These are phyloP conservation scores for Callyntrura guangdongensis DNA, from an alignment of 2,888 invertebrate genomes.

Conservation along the genomic window DNA sequence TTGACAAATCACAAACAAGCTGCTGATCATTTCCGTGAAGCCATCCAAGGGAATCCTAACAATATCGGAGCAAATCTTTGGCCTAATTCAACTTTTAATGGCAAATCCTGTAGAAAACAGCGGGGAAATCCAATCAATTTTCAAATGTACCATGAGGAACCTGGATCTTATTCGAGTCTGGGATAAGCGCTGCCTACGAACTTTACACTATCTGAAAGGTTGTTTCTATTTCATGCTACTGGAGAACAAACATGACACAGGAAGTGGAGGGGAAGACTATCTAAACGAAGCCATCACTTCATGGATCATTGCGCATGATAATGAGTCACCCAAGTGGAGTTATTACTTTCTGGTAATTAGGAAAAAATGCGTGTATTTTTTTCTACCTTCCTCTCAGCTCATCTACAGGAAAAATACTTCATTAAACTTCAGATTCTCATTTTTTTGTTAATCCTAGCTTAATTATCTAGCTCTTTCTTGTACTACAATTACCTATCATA, in stretches of 20 bases:
- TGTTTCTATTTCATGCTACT: constrained; percentile 71
- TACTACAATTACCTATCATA: not conserved
- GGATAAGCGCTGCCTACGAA: constrained; percentile 65
- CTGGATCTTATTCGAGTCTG: constrained; percentile 54
- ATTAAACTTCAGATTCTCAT: constrained; percentile 41
- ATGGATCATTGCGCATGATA: constrained; percentile 78
- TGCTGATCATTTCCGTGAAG: constrained; percentile 54
- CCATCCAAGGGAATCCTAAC: constrained; percentile 48
- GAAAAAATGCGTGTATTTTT: not conserved
- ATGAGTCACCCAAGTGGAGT: constrained; percentile 71
- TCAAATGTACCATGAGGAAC: constrained; percentile 51
- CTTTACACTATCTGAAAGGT: constrained; percentile 71
- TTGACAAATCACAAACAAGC: constrained; percentile 62
- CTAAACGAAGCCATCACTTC: constrained; percentile 73
- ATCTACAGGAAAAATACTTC: constrained; percentile 7
- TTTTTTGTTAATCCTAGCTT: not conserved
- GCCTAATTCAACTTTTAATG: constrained; percentile 73
- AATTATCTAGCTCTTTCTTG: constrained; percentile 37
- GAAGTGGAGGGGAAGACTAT: constrained; percentile 2
- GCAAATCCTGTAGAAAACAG: constrained; percentile 49
- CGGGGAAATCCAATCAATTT: constrained; percentile 61
- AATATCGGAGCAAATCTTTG: constrained; percentile 73
- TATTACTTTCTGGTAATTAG: constrained; percentile 69
- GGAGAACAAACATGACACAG: constrained; percentile 35
- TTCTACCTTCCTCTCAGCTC: not conserved